A percentile compares a stretch with the other conserved stretches of the same genome.
Evolutionary conservation across 2,113 vertebrate species (phyloP).

Genomic region (Larimichthys crocea): DNA sequence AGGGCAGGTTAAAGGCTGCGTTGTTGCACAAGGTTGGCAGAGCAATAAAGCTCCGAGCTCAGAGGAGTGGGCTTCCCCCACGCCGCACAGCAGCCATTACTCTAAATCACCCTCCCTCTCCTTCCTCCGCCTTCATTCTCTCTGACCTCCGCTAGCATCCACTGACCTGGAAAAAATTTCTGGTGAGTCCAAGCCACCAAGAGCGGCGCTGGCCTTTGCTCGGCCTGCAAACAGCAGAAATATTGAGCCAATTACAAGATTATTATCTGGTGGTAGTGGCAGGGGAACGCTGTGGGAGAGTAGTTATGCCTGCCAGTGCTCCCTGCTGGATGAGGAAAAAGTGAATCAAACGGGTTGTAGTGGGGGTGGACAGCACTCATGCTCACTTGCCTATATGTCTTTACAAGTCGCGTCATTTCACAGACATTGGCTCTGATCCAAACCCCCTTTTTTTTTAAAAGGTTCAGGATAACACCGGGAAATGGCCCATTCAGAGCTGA

Average conservation of each 20-base stretch:
- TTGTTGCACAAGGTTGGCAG: constrained; percentile 51
- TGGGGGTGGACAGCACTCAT: constrained; percentile 63
- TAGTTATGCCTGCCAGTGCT: constrained; percentile 76
- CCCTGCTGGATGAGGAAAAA: constrained; percentile 60
- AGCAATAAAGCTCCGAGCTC: constrained; percentile 55
- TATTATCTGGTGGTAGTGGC: constrained; percentile 79
- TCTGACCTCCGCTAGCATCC: constrained; percentile 75
- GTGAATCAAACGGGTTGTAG: constrained; percentile 74
- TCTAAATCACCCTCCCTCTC: constrained; percentile 64
- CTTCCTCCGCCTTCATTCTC: constrained; percentile 35
- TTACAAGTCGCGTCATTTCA: constrained; percentile 59
- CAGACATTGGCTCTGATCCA: constrained; percentile 62
- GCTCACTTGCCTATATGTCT: constrained; percentile 64
- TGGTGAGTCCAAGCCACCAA: constrained; percentile 60
- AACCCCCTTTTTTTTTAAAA: constrained; percentile 4
- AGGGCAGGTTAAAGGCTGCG: constrained; percentile 52
- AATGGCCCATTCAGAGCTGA: constrained; percentile 36
- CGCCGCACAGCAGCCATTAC: constrained; percentile 65
- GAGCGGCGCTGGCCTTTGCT: constrained; percentile 53
- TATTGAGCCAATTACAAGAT: constrained; percentile 87
- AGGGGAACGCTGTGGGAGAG: constrained; percentile 69
- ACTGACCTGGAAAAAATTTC: constrained; percentile 82
- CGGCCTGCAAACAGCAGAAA: constrained; percentile 76
- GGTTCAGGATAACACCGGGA: constrained; percentile 46
- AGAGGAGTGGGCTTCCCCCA: constrained; percentile 55